Conservation (phyloP, 30 jellyfish, hydroid and myxozoan species). For the Aurelia sp. region DNA sequence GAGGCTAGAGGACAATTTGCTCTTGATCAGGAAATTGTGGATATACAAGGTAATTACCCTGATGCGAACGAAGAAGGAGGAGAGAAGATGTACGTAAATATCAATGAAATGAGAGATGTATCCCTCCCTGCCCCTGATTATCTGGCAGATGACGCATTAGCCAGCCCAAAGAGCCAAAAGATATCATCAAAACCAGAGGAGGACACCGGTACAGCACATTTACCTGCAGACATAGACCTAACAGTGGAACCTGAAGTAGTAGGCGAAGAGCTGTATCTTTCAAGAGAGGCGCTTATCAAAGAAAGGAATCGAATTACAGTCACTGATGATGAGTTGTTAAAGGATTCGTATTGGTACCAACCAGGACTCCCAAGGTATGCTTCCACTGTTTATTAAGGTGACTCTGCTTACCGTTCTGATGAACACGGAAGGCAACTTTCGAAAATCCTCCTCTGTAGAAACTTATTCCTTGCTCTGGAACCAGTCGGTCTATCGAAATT, state of each 20-base stretch:
- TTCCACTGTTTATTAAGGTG: background rate
- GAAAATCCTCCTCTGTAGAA: too few species aligned
- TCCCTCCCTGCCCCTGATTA: conserved; percentile 8
- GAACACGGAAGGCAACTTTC: too few species aligned
- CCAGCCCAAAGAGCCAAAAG: too few species aligned
- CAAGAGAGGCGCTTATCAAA: background rate
- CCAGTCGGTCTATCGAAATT: too few species aligned
- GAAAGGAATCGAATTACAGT: background rate
- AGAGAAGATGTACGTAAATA: conserved; percentile 16
- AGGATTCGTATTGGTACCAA: conserved; percentile 76
- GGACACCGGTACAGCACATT: too few species aligned
- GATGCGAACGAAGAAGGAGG: background rate
- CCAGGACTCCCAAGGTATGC: conserved; percentile 71
- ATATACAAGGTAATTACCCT: background rate
- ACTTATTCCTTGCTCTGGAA: too few species aligned
- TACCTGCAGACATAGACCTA: too few species aligned
- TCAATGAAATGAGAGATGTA: background rate
- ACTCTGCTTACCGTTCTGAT: too few species aligned
- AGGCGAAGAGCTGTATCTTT: background rate
- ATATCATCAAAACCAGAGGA: too few species aligned
- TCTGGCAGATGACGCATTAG: too few species aligned
- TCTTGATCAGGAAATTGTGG: background rate
- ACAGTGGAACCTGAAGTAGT: conserved; percentile 9
- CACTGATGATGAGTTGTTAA: conserved; percentile 40
- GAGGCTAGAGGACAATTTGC: background rate